These are phyloP conservation scores for Tyria jacobaeae DNA, from an alignment of 2,888 invertebrate species.

Conservation along the genomic window DNA sequence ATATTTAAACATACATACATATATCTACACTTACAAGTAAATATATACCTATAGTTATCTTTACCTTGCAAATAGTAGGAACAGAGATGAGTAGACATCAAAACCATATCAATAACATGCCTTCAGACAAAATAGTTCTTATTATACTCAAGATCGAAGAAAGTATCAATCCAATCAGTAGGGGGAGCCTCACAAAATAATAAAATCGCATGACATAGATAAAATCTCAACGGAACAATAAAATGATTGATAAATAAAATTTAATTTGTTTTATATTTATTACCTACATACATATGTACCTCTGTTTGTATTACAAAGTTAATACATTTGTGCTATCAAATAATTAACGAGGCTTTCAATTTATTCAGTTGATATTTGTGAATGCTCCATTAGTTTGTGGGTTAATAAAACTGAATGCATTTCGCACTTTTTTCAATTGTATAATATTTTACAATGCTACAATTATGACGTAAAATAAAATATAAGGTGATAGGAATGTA, in stretches of 20 bases:
- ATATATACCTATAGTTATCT: no score
- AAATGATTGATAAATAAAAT: slow-evolving; percentile 24
- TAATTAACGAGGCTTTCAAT: slow-evolving; percentile 33
- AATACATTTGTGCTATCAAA: slow-evolving; percentile 18
- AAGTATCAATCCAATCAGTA: slow-evolving; percentile 37
- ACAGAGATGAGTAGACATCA: slow-evolving; percentile 33
- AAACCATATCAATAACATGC: slow-evolving; percentile 37
- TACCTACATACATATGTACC: background rate
- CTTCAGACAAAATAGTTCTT: slow-evolving; percentile 40
- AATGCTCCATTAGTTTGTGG: slow-evolving; percentile 11
- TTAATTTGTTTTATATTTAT: slow-evolving; percentile 32
- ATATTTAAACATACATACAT: no score
- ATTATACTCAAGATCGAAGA: slow-evolving; percentile 29
- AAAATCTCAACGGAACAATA: slow-evolving; percentile 29
- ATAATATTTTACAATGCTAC: background rate
- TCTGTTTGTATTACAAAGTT: slow-evolving; percentile 26
- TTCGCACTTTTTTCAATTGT: background rate
- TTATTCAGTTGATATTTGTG: slow-evolving; percentile 21
- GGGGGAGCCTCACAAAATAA: slow-evolving; percentile 28
- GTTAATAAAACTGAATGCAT: slow-evolving; percentile 23
- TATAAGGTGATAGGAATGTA: background rate
- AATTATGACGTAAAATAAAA: background rate
- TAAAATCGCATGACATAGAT: slow-evolving; percentile 32
- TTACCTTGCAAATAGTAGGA: background rate
- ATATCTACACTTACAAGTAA: no score